Conservation (phyloP, 2,888 invertebrate species). For the Acanthosepion lycidas region DNA sequence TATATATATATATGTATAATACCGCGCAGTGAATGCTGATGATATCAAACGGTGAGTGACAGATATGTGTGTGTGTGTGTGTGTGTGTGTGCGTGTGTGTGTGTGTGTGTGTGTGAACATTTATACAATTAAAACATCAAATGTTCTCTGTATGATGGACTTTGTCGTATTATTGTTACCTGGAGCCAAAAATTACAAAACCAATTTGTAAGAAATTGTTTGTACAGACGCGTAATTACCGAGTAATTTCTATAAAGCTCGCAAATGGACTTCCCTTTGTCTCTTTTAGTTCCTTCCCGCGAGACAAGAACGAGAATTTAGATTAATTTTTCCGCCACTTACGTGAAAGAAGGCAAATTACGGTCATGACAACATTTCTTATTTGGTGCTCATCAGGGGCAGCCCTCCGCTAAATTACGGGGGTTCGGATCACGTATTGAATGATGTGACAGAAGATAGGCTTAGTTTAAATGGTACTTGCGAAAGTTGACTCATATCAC, state of each 20-base stretch:
- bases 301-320: conserved; percentile 33
- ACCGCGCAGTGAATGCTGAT: too few species aligned
- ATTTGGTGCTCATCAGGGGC: not conserved
- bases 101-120: not conserved
- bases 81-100: not conserved
- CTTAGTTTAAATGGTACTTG: not conserved
- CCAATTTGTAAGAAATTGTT: conserved; percentile 33
- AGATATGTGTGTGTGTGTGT: not conserved
- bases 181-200: conserved; percentile 33
- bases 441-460: not conserved
- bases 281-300: not conserved
- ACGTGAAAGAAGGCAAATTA: not conserved
- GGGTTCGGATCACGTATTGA: not conserved
- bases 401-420: not conserved
- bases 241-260: not conserved
- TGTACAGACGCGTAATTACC: conserved; percentile 33
- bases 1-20: not conserved
- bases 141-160: conserved; percentile 20
- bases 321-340: conserved; percentile 33
- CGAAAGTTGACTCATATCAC: not conserved
- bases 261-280: not conserved
- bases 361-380: not conserved
- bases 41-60: too few species aligned
- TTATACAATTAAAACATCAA: conserved; percentile 21
- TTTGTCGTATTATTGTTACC: not conserved